These are phyloP conservation scores for Torymus tubicola DNA, from an alignment of 2,888 invertebrate genomes.

Conservation along the genomic window DNA sequence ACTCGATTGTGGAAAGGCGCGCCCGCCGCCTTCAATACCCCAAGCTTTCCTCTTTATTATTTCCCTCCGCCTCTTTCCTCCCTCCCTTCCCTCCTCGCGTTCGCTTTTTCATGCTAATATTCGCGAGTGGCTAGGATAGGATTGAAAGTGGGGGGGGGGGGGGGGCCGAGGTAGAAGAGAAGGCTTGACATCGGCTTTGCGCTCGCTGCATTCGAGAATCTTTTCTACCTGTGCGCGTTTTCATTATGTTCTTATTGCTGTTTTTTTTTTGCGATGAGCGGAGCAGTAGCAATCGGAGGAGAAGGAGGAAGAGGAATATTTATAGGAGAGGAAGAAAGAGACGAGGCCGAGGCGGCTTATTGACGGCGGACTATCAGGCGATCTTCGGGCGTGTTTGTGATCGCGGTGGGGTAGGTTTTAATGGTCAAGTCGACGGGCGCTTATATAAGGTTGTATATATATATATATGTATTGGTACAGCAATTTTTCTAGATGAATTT, in stretches of 20 bases:
- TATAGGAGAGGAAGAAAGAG: neutral
- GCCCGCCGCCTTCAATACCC: constrained; percentile 38
- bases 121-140: constrained; percentile 52
- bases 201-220: constrained; percentile 19
- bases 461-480: too few relatives aligned
- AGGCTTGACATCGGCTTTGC: constrained; percentile 47
- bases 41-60: constrained; percentile 52
- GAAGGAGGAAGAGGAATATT: constrained; percentile 21
- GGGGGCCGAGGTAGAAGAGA: neutral
- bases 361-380: too few relatives aligned
- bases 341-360: too few relatives aligned
- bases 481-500: too few relatives aligned
- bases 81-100: neutral
- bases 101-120: constrained; percentile 57
- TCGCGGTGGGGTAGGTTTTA: too few relatives aligned
- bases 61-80: constrained; percentile 15
- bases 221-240: constrained; percentile 29
- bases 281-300: neutral
- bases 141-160: constrained; percentile 20
- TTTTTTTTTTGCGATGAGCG: constrained; percentile 5
- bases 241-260: constrained; percentile 53
- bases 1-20: constrained; percentile 39
- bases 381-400: too few relatives aligned
- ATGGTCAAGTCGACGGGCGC: too few relatives aligned
- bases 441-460: too few relatives aligned